Percentiles rank a stretch among this genome's conserved stretches.
Conservation (phyloP, 2,113 vertebrate genomes). For the Otis tarda region DNA sequence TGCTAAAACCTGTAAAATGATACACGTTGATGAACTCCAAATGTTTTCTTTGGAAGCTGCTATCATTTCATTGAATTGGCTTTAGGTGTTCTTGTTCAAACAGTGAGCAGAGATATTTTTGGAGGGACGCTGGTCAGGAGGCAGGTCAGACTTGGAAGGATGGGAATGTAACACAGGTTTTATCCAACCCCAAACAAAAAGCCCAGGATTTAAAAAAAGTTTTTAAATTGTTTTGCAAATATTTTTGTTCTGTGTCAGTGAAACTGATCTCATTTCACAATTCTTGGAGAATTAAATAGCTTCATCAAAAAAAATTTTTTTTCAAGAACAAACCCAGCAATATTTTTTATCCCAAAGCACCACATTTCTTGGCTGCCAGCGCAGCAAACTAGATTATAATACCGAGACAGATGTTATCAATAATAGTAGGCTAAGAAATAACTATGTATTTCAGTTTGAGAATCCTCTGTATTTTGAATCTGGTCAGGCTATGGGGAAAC, state of each 20-base stretch:
- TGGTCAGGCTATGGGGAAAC: neutral
- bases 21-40: conserved; percentile 45
- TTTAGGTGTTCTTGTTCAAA: neutral
- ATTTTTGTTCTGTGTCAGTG: conserved; percentile 17
- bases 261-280: conserved; percentile 38
- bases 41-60: conserved; percentile 50
- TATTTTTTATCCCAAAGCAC: conserved; percentile 9
- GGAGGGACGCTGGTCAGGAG: neutral
- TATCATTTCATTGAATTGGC: neutral
- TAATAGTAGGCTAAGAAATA: conserved; percentile 29
- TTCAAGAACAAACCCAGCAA: neutral
- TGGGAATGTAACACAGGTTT: neutral
- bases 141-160: neutral
- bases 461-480: neutral
- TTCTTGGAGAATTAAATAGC: neutral
- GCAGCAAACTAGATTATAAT: conserved; percentile 3
- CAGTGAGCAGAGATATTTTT: neutral
- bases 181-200: neutral
- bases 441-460: neutral
- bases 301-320: neutral
- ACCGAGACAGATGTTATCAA: conserved; percentile 50
- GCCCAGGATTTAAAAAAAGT: neutral
- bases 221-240: neutral
- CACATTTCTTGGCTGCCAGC: conserved; percentile 45
- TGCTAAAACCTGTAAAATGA: neutral